Evolutionary conservation across 2,113 vertebrate genomes (phyloP), one percentile per base, ranked within the genome.

Genomic region (Poecile atricapillus): DNA sequence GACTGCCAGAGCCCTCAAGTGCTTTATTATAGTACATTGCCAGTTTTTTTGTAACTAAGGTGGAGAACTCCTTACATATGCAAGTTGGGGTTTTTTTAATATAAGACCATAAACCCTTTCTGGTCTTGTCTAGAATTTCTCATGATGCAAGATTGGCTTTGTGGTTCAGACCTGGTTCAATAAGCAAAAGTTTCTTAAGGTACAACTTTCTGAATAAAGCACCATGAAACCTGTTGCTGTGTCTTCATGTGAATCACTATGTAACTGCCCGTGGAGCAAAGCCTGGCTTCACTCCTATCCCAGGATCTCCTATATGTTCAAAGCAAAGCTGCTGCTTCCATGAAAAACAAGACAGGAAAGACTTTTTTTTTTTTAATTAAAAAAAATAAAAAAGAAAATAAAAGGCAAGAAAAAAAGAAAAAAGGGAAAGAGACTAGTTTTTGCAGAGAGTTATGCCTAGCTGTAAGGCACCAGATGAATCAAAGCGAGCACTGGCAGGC

Each of bases 1-100:
- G 69, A 76, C 56, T 95, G 89, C 94, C 96, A 96, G 84, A 93
- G 49, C 89, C 87, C 93, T 95, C 91, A 95, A 95, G n/a, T 79
- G 13, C 23, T 91, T 92, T 87, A 87, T 94, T 84, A 76, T 79
- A 94, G 81, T 41, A 56, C 41, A 56, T 25, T 89, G 83, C 74
- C 62, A 91, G 53, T 82, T 95, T 76, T 91, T 28, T 47, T 91
- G 49, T 71, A 87, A 69, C 83, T 89, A 28, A 79, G 74, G 74
- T 69, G 49, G 64, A 94, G 65, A 92, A 89, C 43, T 92, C 88
- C 86, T 87, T 89, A 69, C 5, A 16, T 76, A 52, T 87, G 69
- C 62, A 78, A 89, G 30, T 35, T 62, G 49, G 33, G 13, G 6
- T 31, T 71, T 76, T 50, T 89, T 94, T 53, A 11, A 10, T 70